Base-by-base conservation (phyloP, 2,797 vertebrate species). In the Lutjanus argentimaculatus region DNA sequence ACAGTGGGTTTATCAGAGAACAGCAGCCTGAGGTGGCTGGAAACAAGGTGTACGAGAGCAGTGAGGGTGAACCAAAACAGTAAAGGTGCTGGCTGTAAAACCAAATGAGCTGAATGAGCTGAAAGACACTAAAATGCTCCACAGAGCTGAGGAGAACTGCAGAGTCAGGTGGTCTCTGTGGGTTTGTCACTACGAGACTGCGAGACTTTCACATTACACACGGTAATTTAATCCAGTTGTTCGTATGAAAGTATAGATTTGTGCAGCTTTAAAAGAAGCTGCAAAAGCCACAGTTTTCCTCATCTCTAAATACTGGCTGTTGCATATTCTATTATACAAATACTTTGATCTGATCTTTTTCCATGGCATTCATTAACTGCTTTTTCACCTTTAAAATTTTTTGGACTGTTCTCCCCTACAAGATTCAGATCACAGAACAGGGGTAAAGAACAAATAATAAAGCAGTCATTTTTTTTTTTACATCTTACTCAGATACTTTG, bases 401-500 rank as follows among this genome's bases (percentile, higher is more conserved):
- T 30, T n/a, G 52, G 7, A 55, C 10, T 61, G 14, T 64, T 56
- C 51, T 68, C 17, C 57, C 57, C 25, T 63, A n/a, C 43, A 52
- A 40, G 21, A 52, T 48, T 74, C 45, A 22, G 1, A 67, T 66
- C 64, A 55, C n/a, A 76, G 19, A 43, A 25, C 55, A 63, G 43
- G 16, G 57, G n/a, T 64, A 72, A 48, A 63, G 40, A 40, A 61
- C 30, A 72, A 63, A 52, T 58, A 49, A 58, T 40, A 46, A 57
- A 61, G 53, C 42, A 56, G 17, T 19, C 7, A 17, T 77, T 75
- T 82, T 72, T 71, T 77, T 75, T 82, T 72, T 71, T 53, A 46
- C 51, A 63, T 65, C 58, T 62, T 2, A 59, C 43, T 74, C 49
- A 67, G 40, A 45, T 52, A 57, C 14, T 55, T 53, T 77, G 59